Conservation (phyloP, 2,888 invertebrate species). For the Drosophila paramelanica region DNA sequence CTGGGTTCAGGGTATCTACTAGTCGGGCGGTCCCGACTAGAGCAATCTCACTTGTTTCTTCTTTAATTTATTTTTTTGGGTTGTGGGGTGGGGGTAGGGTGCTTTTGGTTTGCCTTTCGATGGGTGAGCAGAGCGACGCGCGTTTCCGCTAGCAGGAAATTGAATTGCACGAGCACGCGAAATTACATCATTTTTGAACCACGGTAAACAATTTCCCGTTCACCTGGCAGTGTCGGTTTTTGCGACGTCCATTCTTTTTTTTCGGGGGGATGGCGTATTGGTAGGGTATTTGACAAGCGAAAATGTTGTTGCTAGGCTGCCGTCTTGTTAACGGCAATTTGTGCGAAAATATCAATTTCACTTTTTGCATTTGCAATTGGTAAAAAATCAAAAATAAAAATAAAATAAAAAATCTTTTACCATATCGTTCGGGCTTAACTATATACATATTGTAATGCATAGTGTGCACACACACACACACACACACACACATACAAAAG, state of each 20-base stretch:
- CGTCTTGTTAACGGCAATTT: constrained; percentile 70
- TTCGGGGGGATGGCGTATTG: neutral
- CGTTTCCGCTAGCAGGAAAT: constrained; percentile 83
- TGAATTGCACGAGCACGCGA: constrained; percentile 84
- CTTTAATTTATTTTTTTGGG: constrained; percentile 1
- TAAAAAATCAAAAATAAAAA: constrained; percentile 3
- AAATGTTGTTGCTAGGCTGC: constrained; percentile 66
- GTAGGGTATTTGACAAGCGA: constrained; percentile 56
- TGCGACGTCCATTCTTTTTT: constrained; percentile 10
- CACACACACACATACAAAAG: neutral
- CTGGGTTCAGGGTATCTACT: too few species aligned
- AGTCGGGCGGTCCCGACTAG: too few species aligned
- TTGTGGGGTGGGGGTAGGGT: constrained; percentile 30
- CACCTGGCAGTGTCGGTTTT: constrained; percentile 60
- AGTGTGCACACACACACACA: constrained; percentile 8
- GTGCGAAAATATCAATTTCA: constrained; percentile 74
- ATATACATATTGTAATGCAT: constrained; percentile 16
- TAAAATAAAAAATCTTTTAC: constrained; percentile 9
- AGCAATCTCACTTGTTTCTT: too few species aligned
- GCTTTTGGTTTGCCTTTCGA: constrained; percentile 32
- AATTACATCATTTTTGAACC: constrained; percentile 83
- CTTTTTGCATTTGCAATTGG: constrained; percentile 43
- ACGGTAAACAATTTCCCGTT: constrained; percentile 80
- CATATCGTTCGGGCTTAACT: constrained; percentile 32
- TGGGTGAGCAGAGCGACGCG: constrained; percentile 69